phyloP scores from a whole-genome alignment of 1,140 invertebrate species.

The Drosophila punjabiensis region DNA sequence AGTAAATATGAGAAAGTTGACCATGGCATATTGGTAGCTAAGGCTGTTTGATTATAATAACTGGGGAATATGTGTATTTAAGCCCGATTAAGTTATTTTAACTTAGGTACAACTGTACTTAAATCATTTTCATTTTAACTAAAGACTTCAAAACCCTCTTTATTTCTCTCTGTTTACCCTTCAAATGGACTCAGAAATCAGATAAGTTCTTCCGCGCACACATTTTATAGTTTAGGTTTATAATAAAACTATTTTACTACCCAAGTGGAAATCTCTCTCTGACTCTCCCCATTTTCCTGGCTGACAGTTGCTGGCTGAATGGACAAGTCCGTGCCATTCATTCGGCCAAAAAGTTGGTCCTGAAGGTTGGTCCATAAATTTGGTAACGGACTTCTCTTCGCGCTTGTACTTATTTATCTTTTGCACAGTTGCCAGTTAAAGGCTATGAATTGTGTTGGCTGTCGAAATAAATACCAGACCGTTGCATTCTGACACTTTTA shows the following conservation, averaged over 20 bases:
- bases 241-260: conserved; percentile 23
- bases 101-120: too few species aligned
- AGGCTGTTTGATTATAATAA: neutral
- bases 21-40: neutral
- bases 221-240: conserved; percentile 25
- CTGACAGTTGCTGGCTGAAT: conserved; percentile 18
- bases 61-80: too few species aligned
- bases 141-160: neutral
- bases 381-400: conserved; percentile 21
- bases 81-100: too few species aligned
- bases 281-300: neutral
- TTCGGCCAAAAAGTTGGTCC: conserved; percentile 35
- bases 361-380: conserved; percentile 51
- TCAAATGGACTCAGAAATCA: neutral
- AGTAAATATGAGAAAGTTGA: neutral
- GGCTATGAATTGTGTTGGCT: conserved; percentile 45
- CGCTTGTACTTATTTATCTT: conserved; percentile 43
- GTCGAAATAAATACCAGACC: conserved; percentile 40
- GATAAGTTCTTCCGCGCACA: neutral
- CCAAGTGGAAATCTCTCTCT: conserved; percentile 6
- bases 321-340: conserved; percentile 16
- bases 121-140: neutral
- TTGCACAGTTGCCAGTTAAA: conserved; percentile 44
- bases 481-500: conserved; percentile 49
- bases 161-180: neutral